Evolutionary conservation across 2,888 invertebrate species (phyloP), one percentile per base, ranked within the genome.

Genomic region (Drosophila incognita): DNA sequence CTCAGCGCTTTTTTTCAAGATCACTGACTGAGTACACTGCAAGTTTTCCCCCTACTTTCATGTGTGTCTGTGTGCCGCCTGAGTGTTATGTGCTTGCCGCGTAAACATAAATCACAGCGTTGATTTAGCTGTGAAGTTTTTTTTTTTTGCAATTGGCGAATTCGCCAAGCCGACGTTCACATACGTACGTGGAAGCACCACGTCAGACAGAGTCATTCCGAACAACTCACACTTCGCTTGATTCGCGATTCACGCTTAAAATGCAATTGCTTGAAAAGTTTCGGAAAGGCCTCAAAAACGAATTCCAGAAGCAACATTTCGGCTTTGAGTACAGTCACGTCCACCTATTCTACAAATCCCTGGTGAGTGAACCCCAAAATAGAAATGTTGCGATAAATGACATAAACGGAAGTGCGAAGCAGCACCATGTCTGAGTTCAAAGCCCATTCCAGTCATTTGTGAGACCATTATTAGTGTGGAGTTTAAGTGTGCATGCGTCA

Each of bases 341-440:
- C 21, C 92, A 93, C 53, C 82, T 92, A 59, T 93, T 93, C 81
- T 91, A 92, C 72, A 89, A 89, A 75, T 93, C 93, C 27, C 92
- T 92, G 91, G 93, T 92, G 88, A 85, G 82, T 79, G 40, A 29
- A 27, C 18, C 6, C 27, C 27, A n/a, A 51, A 29, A 11, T 4
- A n/a, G 0, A 29, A 11, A 27, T 10, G 5, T 27, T 51, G n/a
- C 6, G 18, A 46, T 24, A 35, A 21, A 13, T 48, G 27, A 4
- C 35, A 35, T 1, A 51, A 31, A 8, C 56, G n/a, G 21, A 53
- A 46, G 21, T 68, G 42, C 33, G 21, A 27, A 8, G 21, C 7
- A 4, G 13, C 8, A 10, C 18, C 48, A 24, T 2, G 11, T 24
- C 5, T 13, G 18, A 35, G 8, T 31, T 27, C 4, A 38, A 66